phyloP scores from a whole-genome alignment of 2,888 invertebrate species.

The Drosophila borborema region DNA sequence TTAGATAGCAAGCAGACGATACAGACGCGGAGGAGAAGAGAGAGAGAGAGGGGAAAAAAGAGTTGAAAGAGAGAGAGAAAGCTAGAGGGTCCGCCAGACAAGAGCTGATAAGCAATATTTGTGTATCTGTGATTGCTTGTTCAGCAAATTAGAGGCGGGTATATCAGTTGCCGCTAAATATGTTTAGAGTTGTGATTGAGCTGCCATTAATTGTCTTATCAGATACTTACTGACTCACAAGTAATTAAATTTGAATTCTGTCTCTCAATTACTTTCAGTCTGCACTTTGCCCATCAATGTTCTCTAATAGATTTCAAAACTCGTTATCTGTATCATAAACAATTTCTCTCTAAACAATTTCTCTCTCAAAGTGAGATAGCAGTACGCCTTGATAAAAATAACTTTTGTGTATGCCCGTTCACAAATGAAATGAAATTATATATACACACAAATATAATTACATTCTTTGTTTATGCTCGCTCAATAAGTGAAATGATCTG shows the following conservation, averaged over 20 bases:
- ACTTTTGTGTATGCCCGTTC: background rate
- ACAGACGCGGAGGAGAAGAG: too few relatives aligned
- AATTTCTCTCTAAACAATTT: too few relatives aligned
- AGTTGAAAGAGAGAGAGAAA: background rate
- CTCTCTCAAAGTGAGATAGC: background rate
- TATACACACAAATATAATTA: background rate
- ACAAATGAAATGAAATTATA: background rate
- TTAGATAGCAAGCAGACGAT: background rate
- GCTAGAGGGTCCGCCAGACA: background rate
- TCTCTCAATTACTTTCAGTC: background rate
- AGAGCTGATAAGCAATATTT: background rate
- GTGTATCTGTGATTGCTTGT: background rate
- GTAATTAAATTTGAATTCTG: background rate
- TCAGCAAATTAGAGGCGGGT: background rate
- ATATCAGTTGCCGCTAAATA: background rate
- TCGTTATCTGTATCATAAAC: conserved; percentile 1
- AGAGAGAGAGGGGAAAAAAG: too few relatives aligned
- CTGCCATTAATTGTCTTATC: background rate
- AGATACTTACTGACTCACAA: too few relatives aligned
- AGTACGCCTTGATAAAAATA: background rate
- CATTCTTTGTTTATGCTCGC: conserved; percentile 4
- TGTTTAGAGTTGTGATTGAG: background rate
- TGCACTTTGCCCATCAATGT: background rate
- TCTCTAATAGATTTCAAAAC: background rate
- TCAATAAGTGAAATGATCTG: background rate